These are phyloP conservation scores for Narcine bancroftii DNA, from an alignment of 2,113 vertebrate genomes.

Conservation along the genomic window DNA sequence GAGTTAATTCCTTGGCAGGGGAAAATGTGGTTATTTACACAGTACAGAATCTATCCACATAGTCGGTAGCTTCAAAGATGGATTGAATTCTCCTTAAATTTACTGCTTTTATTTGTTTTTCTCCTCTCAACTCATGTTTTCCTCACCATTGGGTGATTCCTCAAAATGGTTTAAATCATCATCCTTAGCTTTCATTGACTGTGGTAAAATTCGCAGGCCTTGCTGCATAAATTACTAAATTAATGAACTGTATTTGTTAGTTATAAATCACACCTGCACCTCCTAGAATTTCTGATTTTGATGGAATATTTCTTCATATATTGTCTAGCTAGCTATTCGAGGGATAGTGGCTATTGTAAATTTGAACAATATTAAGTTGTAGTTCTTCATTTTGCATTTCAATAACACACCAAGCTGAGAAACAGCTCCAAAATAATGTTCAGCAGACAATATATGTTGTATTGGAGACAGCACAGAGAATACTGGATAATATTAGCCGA, in stretches of 20 bases:
- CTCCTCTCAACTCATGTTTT: constrained; percentile 4
- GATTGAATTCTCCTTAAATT: not conserved
- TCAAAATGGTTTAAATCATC: not conserved
- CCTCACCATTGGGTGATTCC: not conserved
- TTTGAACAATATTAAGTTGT: not conserved
- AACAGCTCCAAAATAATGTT: not conserved
- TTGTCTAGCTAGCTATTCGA: not conserved
- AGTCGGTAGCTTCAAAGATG: not conserved
- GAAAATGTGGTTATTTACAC: not conserved
- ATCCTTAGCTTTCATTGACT: not conserved
- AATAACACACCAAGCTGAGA: not conserved
- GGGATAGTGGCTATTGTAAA: not conserved
- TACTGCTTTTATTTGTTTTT: too few species aligned
- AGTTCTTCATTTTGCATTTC: not conserved
- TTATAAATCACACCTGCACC: not conserved
- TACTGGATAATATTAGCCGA: not conserved
- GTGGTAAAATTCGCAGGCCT: not conserved
- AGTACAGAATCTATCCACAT: too few species aligned
- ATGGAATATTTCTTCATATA: not conserved
- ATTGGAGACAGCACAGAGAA: not conserved
- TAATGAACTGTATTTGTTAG: not conserved
- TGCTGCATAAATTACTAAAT: not conserved
- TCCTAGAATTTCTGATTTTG: too few species aligned
- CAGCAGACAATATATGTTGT: not conserved
- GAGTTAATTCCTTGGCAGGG: not conserved